Evolutionary conservation across 1,140 invertebrate species (phyloP), one percentile per base, ranked within the genome.

Genomic region (Sycobia sp.): DNA sequence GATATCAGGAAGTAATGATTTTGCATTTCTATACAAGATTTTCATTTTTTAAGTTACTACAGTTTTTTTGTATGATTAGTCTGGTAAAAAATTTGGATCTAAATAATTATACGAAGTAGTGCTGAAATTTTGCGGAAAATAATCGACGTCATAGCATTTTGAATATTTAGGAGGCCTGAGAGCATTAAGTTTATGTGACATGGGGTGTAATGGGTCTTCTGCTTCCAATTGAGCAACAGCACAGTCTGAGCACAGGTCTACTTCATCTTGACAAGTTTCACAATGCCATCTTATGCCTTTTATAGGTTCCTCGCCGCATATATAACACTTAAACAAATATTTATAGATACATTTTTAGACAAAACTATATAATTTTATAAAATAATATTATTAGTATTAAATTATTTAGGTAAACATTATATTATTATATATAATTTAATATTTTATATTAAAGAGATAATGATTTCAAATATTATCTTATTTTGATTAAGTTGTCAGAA

Each of bases 251-350:
- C 83, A 89, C 62, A 87, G 83, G 71, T 87, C 84, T 16, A 85
- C 73, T 29, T 79, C 75, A 0, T 51, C 27, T 25, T 14, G 22
- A 71, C 87, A 89, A 39, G 84, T 83, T 29, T 73, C 76, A 70
- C 91, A 93, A 69, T 90, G 88, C 89, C 90, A 92, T 55, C 89
- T 81, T 4, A 84, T 84, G 13, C 88, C 88, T 29, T 83, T 77
- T 41, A 92, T 86, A 10, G 89, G 89, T 16, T 88, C 84, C 67
- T 86, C 84, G 11, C 83, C 78, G 73, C 91, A 93, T 20, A 83
- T 76, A 62, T 85, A 83, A 76, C 91, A 93, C 85, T 90, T 67
- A n/a, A 56, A 68, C 57, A 69, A 73, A 55, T 22, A 51, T n/a
- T n/a, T n/a, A n/a, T n/a, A n/a, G n/a, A n/a, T n/a, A n/a, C n/a